Evolutionary conservation across 2,113 vertebrate species (phyloP), one percentile per base, ranked within the genome.

Genomic region (Cheilinus undulatus): DNA sequence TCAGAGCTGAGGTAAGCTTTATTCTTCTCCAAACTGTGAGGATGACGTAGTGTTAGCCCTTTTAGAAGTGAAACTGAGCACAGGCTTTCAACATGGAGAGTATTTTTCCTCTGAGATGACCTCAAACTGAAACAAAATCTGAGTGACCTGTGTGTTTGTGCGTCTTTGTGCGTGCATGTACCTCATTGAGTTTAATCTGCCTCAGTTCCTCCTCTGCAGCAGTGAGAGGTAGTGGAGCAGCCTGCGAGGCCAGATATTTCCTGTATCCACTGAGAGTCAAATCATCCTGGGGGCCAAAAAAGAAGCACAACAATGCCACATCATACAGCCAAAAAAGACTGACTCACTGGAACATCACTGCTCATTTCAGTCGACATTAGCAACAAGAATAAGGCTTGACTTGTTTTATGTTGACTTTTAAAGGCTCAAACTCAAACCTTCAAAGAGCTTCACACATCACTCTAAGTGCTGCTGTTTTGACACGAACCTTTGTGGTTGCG

Each of bases 191-290:
- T 91, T 96, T 99, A 69, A 99, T 98, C 92, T 96, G 95, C 43
- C 95, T 92, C 91, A 99, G 94, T 76, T 99, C 97, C 85, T 99
- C 96, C 90, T 99, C 98, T 69, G 97, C 97, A 74, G 96, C 95
- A 69, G 97, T 98, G 78, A 99, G 80, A n/a, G 98, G 98, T 8
- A 95, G 93, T 34, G 98, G 97, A 51, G 95, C 95, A 1, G 95
- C 93, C 63, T 95, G 95, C 9, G 94, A 94, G 53, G 94, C 86
- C 90, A 98, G 90, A 30, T 96, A 92, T 71, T 95, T 99, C 90
- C 86, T 96, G 90, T 99, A 99, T 49, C 97, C 98, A 57, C 83
- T 93, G 50, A 98, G 86, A 69, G 92, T 97, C 81, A 99, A 84
- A 12, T 99, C 97, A 57, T 99, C 97, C 98, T 99, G 87, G 0